Evolutionary conservation across 2,113 vertebrate species (phyloP).

Genomic region (Oncorhynchus tshawytscha): DNA sequence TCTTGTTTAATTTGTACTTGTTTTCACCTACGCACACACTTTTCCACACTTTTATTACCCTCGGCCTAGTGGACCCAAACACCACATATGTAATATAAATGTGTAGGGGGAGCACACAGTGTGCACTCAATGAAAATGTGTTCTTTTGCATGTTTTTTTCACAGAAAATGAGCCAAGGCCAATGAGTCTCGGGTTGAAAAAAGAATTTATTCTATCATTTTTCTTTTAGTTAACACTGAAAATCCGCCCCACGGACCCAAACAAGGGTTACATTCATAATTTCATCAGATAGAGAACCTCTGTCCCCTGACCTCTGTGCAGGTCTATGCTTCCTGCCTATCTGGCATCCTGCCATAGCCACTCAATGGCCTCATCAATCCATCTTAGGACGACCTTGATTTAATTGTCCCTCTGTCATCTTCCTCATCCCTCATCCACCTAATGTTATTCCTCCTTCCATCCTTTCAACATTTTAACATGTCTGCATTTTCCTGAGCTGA

Average conservation of each 20-base stretch:
- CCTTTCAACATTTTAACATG: slow-evolving; percentile 70
- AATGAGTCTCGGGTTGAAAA: too few relatives aligned
- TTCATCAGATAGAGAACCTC: slow-evolving; percentile 69
- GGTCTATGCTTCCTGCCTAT: slow-evolving; percentile 3
- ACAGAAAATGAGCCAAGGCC: too few relatives aligned
- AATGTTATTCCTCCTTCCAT: slow-evolving; percentile 59
- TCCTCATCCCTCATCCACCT: slow-evolving; percentile 70
- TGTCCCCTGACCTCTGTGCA: slow-evolving; percentile 67
- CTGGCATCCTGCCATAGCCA: slow-evolving; percentile 71
- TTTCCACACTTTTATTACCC: too few relatives aligned
- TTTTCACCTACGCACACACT: too few relatives aligned
- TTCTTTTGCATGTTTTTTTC: too few relatives aligned
- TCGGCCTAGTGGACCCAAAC: too few relatives aligned
- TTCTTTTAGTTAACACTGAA: too few relatives aligned
- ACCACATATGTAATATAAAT: too few relatives aligned
- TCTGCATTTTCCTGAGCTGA: slow-evolving; percentile 58
- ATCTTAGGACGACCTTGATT: slow-evolving; percentile 73
- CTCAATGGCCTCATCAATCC: slow-evolving; percentile 76
- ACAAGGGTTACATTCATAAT: slow-evolving; percentile 69
- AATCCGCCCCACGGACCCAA: not conserved
- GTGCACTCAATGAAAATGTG: too few relatives aligned
- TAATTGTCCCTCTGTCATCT: slow-evolving; percentile 73
- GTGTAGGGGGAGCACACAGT: too few relatives aligned
- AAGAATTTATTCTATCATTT: too few relatives aligned
- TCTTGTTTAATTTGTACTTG: too few relatives aligned